phyloP scores from a whole-genome alignment of 1,140 invertebrate species.

The Drosophila persimilis region DNA sequence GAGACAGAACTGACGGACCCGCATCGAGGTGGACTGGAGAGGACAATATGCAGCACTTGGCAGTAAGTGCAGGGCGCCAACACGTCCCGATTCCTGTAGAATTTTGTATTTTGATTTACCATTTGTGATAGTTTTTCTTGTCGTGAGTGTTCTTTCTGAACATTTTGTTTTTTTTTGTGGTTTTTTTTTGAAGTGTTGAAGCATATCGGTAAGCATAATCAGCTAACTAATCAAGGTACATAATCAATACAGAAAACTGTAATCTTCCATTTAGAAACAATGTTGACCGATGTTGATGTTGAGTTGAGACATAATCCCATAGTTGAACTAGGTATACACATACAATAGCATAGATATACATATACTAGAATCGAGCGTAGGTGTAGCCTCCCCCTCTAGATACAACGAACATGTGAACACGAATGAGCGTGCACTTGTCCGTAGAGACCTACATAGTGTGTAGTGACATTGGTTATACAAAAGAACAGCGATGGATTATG shows the following conservation, averaged over 20 bases:
- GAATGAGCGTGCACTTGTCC: conserved; percentile 10
- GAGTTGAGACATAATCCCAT: conserved; percentile 59
- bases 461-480: conserved; percentile 35
- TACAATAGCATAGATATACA: conserved; percentile 20
- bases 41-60: conserved; percentile 66
- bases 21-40: conserved; percentile 1
- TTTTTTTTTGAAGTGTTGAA: conserved; percentile 9
- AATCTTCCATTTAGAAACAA: conserved; percentile 69
- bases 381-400: conserved; percentile 37
- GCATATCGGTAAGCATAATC: conserved; percentile 57
- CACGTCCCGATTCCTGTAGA: conserved; percentile 58
- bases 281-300: conserved; percentile 52
- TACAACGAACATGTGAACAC: conserved; percentile 51
- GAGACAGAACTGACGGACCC: conserved; percentile 12
- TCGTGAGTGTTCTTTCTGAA: conserved; percentile 2
- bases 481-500: conserved; percentile 39
- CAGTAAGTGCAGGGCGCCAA: conserved; percentile 53
- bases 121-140: conserved; percentile 68
- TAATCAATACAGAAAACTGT: conserved; percentile 65
- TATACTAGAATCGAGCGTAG: conserved; percentile 23
- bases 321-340: conserved; percentile 35
- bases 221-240: conserved; percentile 59
- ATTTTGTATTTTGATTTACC: conserved; percentile 52
- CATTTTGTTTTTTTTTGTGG: conserved; percentile 6
- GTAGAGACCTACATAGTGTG: not conserved